These are phyloP conservation scores for Bujurquina vittata DNA, from an alignment of 2,113 vertebrate genomes.

Conservation along the genomic window DNA sequence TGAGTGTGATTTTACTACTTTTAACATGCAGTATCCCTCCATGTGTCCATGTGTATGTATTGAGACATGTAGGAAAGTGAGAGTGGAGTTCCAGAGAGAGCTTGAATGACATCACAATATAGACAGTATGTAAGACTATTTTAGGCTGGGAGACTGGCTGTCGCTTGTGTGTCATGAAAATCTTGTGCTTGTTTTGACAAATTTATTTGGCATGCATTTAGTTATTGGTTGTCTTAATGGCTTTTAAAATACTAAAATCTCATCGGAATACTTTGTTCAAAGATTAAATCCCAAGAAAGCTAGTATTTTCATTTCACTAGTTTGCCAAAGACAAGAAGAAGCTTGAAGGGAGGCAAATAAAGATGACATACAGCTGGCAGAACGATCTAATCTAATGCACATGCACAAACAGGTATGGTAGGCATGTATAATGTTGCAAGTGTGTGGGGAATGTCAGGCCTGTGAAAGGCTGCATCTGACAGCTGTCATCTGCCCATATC, in stretches of 20 bases:
- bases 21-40: neutral
- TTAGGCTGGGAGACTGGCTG: constrained; percentile 41
- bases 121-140: constrained; percentile 49
- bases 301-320: neutral
- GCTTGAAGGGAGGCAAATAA: neutral
- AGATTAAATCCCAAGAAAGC: neutral
- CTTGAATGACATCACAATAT: constrained; percentile 43
- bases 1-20: neutral
- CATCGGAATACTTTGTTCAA: neutral
- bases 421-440: constrained; percentile 64
- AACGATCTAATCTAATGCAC: constrained; percentile 25
- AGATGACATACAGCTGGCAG: constrained; percentile 15
- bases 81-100: constrained; percentile 43
- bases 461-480: constrained; percentile 61
- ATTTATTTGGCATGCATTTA: neutral
- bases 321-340: neutral
- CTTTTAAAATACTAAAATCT: neutral
- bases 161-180: constrained; percentile 33
- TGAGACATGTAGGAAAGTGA: constrained; percentile 39
- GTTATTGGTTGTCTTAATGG: neutral
- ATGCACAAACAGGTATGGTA: constrained; percentile 45
- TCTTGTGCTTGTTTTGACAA: constrained; percentile 15
- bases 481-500: constrained; percentile 66
- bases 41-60: constrained; percentile 8
- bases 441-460: constrained; percentile 62